phyloP scores from a whole-genome alignment of 2,888 invertebrate species.

The Spisula solida region DNA sequence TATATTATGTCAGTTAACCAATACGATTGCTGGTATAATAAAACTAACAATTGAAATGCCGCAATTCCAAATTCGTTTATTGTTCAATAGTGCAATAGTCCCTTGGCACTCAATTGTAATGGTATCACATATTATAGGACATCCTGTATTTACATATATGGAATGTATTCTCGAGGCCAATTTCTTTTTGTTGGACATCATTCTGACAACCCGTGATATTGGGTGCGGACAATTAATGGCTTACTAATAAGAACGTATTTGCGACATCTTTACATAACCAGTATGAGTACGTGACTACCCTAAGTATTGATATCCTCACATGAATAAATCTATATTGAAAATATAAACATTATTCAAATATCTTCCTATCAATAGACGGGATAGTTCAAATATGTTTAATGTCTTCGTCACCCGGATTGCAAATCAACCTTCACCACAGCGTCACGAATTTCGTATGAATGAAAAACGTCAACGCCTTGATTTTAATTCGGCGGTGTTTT shows the following conservation, averaged over 20 bases:
- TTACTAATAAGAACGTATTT: not conserved
- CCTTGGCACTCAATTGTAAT: too few species aligned
- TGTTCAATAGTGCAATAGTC: too few species aligned
- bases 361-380: not conserved
- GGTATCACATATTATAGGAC: too few species aligned
- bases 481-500: not conserved
- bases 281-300: not conserved
- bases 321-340: conserved; percentile 19
- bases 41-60: too few species aligned
- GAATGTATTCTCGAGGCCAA: too few species aligned
- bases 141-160: too few species aligned
- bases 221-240: not conserved
- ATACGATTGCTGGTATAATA: too few species aligned
- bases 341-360: conserved; percentile 1
- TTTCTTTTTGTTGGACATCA: too few species aligned
- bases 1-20: too few species aligned
- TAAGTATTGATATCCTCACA: not conserved
- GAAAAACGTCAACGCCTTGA: conserved; percentile 2
- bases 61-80: too few species aligned
- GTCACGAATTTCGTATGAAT: conserved; percentile 6
- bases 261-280: not conserved
- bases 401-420: not conserved
- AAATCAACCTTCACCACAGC: not conserved
- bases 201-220: not conserved
- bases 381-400: not conserved